These are phyloP conservation scores for Benitochromis conjunctus DNA, from an alignment of 2,113 vertebrate genomes.

Conservation along the genomic window DNA sequence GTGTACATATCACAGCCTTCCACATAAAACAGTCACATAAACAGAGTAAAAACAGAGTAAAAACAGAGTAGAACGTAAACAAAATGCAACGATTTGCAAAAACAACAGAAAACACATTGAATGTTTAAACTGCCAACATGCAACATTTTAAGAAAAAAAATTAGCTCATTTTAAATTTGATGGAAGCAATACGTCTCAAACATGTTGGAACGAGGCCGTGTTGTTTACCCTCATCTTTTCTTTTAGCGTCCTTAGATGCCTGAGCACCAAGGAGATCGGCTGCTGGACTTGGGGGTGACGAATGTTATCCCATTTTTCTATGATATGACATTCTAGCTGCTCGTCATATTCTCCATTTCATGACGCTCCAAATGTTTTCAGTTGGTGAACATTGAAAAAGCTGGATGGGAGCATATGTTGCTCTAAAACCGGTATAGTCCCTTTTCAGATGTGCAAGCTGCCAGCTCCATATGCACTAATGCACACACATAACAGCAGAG, in stretches of 20 bases:
- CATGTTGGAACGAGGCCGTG: neutral
- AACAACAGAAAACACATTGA: neutral
- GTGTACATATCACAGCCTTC: neutral
- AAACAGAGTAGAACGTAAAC: too few species aligned
- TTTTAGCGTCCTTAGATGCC: neutral
- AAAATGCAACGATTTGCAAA: neutral
- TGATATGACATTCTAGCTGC: neutral
- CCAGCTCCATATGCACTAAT: neutral
- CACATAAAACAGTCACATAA: neutral
- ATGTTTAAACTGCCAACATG: neutral
- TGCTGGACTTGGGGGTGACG: neutral
- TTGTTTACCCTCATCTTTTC: neutral
- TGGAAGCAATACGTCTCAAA: neutral
- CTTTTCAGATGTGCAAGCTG: neutral
- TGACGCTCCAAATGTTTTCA: neutral
- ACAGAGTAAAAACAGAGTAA: neutral
- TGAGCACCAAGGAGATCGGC: rapidly evolving
- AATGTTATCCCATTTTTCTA: neutral
- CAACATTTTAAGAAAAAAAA: neutral
- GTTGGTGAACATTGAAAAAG: neutral
- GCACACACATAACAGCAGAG: neutral
- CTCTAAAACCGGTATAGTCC: neutral
- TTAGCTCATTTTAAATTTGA: neutral
- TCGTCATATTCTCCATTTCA: neutral
- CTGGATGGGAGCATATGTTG: neutral